Base-by-base conservation (phyloP, 2,113 vertebrate species). In the Cheilinus undulatus region DNA sequence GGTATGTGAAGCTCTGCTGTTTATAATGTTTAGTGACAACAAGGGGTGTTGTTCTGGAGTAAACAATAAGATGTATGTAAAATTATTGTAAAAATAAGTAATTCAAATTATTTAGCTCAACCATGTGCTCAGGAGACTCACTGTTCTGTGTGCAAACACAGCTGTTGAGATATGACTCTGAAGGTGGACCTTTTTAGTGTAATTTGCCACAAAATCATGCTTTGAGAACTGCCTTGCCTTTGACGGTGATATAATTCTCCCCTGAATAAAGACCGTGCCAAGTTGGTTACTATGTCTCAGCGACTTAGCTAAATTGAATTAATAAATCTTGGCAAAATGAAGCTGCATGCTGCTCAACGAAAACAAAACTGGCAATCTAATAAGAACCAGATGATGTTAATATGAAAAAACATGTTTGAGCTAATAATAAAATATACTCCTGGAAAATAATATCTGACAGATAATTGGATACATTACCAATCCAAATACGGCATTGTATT, bases 61-160 rank as follows among this genome's bases (percentile, higher is more conserved):
- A 50, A 24, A 56, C 36, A 22, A 4, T 30, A 19, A 1, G 27
- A 62, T 62, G 2, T 19, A 30, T n/a, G 43, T 40, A 13, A 49
- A 42, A 26, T 27, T 7, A 12, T 27, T 30, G 5, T 52, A 2
- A 50, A n/a, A 24, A 43, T 53, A 51, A 53, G 40, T 5, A 46
- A n/a, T 56, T 62, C 2, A 46, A 81, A 68, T 30, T 34, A 69
- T 54, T 69, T 73, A 73, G 62, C 73, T 58, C 38, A 78, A 73
- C 53, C 59, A 69, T 27, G 19, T 30, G 57, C 53, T 69, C 32
- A 62, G 24, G 17, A 59, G 57, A 45, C 63, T 60, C 57, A 78
- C 40, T 40, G 13, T 53, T 53, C 58, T 51, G 5, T 51, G 28
- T 62, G 34, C 48, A 27, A 46, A 36, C 30, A 60, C 34, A 57